phyloP scores from a whole-genome alignment of 2,113 vertebrate species.

The Psilopogon haemacephalus region DNA sequence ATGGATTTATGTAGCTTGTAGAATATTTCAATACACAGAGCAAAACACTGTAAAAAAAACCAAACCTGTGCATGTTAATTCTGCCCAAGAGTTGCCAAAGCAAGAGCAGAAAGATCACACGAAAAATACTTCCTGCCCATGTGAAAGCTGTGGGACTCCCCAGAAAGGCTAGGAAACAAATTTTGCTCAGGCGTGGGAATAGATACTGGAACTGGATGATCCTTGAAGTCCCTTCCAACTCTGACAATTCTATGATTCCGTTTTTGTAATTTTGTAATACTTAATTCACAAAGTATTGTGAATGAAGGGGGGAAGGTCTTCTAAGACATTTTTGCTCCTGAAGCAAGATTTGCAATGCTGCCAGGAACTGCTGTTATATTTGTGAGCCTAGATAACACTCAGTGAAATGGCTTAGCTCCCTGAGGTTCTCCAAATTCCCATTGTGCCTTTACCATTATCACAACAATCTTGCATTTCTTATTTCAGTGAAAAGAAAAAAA shows the following conservation, averaged over 20 bases:
- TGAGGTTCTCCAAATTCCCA: neutral
- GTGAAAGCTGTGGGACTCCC: neutral
- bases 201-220: neutral
- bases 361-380: conserved; percentile 22
- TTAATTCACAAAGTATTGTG: neutral
- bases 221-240: too few species aligned
- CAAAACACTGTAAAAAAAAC: neutral
- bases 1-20: conserved; percentile 23
- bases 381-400: conserved; percentile 37
- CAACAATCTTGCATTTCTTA: neutral
- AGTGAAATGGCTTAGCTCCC: conserved; percentile 34
- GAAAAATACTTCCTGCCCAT: neutral
- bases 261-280: neutral
- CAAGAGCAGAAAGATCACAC: neutral
- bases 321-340: neutral
- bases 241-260: too few species aligned
- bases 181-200: neutral
- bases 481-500: neutral
- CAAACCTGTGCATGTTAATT: neutral
- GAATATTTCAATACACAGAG: conserved; percentile 13
- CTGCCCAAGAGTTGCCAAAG: neutral
- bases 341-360: conserved; percentile 33
- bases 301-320: neutral
- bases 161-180: neutral
- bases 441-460: conserved; percentile 15